Evolutionary conservation across 2,888 invertebrate genomes (phyloP), one percentile per base, ranked within the genome.

Genomic region (Oeneis ivallda): DNA sequence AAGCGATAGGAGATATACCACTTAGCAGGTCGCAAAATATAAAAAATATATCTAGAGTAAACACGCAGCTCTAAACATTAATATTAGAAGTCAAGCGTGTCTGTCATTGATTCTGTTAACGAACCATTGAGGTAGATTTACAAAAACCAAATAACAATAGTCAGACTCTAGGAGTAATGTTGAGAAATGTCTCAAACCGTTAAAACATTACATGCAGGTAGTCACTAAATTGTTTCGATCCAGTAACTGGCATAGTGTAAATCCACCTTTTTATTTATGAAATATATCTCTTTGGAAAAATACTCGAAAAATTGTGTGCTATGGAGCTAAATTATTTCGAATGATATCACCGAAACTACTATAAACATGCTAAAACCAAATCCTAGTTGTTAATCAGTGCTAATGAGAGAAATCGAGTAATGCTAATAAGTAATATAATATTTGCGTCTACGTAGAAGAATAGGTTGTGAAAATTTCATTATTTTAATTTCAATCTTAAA

Each of bases 361-460:
- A 41, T 19, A 41, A 10, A 56, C 17, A 58, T 11, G 58, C 43
- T 58, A 58, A 58, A 58, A 58, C 45, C 26, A n/a, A 57, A 57
- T 41, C 41, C 53, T 37, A 57, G 26, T 26, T 57, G 43, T 43
- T 26, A 54, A 49, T 19, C 15, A 43, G 53, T 45, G 49, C 45
- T 52, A 59, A 52, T 50, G 56, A 41, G 17, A 65, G 32, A 32
- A 37, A 52, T 37, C 41, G 47, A 45, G 59, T 39, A 49, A 65
- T 52, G 67, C 67, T 62, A 67, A 60, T 60, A 63, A 26, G 26
- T 26, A 37, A 62, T 39, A 10, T 15, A 17, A 52, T 61, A 50
- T 52, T 50, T 64, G 60, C 54, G 57, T 63, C 64, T 69, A 67
- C 8, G 34, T 69, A 67, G 65, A 69, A 69, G 66, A 70, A 69